Conservation (phyloP, 1,140 invertebrate genomes). For the Megathymus violae region DNA sequence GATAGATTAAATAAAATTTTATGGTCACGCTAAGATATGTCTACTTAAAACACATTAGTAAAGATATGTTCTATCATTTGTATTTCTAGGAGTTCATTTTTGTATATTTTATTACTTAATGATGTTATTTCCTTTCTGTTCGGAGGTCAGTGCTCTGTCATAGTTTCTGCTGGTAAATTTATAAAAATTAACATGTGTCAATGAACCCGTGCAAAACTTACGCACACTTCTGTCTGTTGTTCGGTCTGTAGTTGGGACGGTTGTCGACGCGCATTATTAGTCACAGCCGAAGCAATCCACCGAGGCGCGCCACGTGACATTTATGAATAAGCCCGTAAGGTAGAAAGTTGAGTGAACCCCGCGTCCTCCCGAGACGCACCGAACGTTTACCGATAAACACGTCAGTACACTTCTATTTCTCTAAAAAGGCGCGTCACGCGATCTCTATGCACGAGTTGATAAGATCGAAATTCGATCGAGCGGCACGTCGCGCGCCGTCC, state of each 20-base stretch:
- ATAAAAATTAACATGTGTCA: no score
- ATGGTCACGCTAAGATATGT: no score
- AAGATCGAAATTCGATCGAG: slow-evolving; percentile 7
- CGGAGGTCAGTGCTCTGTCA: no score
- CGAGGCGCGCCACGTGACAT: slow-evolving; percentile 15
- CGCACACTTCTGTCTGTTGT: slow-evolving; percentile 2
- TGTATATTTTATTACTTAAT: no score
- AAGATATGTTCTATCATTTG: no score
- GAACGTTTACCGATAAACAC: slow-evolving; percentile 12
- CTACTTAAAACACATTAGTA: no score
- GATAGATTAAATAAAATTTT: no score
- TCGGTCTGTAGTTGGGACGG: slow-evolving; percentile 8
- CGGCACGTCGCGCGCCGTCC: neutral
- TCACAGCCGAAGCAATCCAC: slow-evolving; percentile 4
- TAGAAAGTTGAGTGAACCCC: slow-evolving; percentile 23
- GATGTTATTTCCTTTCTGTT: no score
- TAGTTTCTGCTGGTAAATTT: no score
- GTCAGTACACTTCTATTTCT: neutral
- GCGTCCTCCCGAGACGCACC: neutral
- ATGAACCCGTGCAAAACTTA: neutral
- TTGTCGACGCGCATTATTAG: slow-evolving; percentile 28
- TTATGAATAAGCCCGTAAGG: slow-evolving; percentile 15
- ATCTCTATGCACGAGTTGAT: neutral
- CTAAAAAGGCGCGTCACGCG: neutral
- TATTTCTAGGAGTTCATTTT: no score